Conservation (phyloP, 2,797 vertebrate species). For the Mycteria americana region DNA sequence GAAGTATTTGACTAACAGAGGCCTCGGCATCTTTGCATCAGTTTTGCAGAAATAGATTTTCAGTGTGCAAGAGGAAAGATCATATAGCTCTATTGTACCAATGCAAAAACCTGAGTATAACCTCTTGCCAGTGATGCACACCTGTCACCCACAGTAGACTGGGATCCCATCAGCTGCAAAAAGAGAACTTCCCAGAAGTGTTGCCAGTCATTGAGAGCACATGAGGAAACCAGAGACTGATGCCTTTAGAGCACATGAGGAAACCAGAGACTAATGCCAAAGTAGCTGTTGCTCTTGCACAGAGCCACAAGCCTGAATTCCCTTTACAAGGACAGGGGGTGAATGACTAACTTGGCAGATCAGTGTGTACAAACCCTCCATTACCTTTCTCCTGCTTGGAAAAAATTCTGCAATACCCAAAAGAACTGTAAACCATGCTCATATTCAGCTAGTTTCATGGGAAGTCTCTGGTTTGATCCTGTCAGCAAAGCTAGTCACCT, state of each 20-base stretch:
- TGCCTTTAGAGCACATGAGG: background rate
- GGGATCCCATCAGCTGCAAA: background rate
- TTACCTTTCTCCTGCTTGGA: background rate
- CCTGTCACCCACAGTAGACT: background rate
- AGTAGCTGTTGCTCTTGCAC: background rate
- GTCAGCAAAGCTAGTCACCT: background rate
- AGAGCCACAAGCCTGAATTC: background rate
- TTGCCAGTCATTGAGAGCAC: background rate
- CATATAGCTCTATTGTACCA: background rate
- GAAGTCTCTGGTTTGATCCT: background rate
- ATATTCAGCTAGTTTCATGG: background rate
- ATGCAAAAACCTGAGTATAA: background rate
- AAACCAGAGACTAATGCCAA: slow-evolving; percentile 1
- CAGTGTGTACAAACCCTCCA: background rate
- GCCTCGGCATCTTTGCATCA: background rate
- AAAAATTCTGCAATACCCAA: background rate
- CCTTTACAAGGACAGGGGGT: background rate
- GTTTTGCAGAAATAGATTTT: background rate
- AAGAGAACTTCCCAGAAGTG: background rate
- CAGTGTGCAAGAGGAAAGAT: background rate
- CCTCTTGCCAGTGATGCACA: background rate
- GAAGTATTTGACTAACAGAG: background rate
- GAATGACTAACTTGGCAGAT: background rate
- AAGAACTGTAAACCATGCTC: background rate
- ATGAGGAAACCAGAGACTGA: background rate